Conservation (phyloP, 35 echinoderm and acorn worm genomes). For the Chiridota heheva region DNA sequence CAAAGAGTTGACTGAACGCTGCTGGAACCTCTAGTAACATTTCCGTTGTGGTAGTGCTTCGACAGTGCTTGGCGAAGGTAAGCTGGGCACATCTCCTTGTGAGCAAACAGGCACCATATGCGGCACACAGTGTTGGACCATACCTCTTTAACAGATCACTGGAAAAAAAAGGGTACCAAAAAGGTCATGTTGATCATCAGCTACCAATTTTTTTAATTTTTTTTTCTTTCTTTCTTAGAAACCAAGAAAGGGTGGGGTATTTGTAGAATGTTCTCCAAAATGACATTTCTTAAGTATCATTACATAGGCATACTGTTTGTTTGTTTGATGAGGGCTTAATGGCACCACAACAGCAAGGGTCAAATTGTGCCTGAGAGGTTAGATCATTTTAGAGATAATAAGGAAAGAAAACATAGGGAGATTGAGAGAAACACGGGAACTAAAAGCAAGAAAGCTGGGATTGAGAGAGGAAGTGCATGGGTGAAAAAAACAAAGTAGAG, state of each 20-base stretch:
- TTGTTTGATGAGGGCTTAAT: too few species aligned
- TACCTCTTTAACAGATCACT: constrained; percentile 57
- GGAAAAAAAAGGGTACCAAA: background rate
- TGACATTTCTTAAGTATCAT: too few species aligned
- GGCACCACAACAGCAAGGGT: too few species aligned
- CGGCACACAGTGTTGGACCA: constrained; percentile 72
- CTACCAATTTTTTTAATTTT: background rate
- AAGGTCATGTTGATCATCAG: background rate
- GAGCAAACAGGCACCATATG: constrained; percentile 82
- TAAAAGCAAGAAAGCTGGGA: too few species aligned
- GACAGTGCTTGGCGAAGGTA: constrained; percentile 56
- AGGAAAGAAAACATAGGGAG: too few species aligned
- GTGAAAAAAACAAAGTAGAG: too few species aligned
- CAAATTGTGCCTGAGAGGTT: too few species aligned
- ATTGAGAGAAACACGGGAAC: too few species aligned
- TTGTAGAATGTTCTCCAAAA: too few species aligned
- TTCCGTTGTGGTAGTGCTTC: constrained; percentile 84
- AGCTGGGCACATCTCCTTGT: constrained; percentile 68
- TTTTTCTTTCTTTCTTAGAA: background rate
- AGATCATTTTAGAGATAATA: too few species aligned
- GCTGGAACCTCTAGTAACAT: constrained; percentile 61
- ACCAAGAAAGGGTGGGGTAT: background rate
- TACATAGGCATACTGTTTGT: too few species aligned
- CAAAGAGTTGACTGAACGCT: constrained; percentile 67
- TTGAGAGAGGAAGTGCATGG: too few species aligned